Conservation (phyloP, 2,113 vertebrate genomes). For the Gopherus flavomarginatus region DNA sequence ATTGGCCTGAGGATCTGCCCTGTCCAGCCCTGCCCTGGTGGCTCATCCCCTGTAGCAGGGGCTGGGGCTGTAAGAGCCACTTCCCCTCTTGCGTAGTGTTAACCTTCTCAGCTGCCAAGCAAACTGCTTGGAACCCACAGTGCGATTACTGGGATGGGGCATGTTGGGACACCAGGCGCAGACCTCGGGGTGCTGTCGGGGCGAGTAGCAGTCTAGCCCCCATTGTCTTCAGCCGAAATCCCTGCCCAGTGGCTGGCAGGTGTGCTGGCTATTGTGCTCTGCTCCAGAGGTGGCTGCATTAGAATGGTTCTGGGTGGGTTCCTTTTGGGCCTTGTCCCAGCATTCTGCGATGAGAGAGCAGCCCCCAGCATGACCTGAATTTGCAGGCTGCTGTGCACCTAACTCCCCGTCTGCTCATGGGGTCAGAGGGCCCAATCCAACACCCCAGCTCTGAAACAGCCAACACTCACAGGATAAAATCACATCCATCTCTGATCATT, state of each 20-base stretch:
- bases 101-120: not conserved
- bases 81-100: not conserved
- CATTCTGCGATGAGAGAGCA: not conserved
- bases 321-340: not conserved
- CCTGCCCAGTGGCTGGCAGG: not conserved
- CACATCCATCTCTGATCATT: not conserved
- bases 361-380: not conserved
- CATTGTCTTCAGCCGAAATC: not conserved
- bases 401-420: not conserved
- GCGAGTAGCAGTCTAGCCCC: not conserved
- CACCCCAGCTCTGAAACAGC: not conserved
- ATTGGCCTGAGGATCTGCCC: not conserved
- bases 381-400: not conserved
- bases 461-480: not conserved
- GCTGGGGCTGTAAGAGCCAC: not conserved
- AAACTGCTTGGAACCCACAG: not conserved
- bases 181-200: not conserved
- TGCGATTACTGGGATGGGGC: not conserved
- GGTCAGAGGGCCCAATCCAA: not conserved
- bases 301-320: not conserved
- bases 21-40: not conserved
- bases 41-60: not conserved
- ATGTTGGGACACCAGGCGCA: not conserved
- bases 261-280: not conserved
- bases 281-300: not conserved